Base-by-base conservation (phyloP, 2,113 vertebrate species). In the Apodemus sylvaticus region DNA sequence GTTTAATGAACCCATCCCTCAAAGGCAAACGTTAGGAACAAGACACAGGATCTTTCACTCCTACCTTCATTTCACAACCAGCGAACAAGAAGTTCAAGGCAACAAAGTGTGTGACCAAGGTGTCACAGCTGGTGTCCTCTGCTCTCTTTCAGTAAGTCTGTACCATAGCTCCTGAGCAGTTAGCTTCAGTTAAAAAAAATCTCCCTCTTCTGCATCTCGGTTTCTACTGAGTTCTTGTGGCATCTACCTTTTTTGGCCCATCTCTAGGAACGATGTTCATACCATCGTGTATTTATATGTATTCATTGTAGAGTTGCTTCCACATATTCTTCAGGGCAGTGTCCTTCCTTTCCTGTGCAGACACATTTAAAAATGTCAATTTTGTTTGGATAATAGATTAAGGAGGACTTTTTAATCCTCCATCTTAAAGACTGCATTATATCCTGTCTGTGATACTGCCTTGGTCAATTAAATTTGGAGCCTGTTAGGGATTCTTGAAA, bases 401-500 rank as follows among this genome's bases (percentile, higher is more conserved):
- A 58, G 73, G 42, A 87, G 53, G 45, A 70, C n/a, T 92, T 81
- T 85, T 11, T 53, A 64, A 31, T 68, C 10, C 76, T 92, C 79
- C 94, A 29, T 22, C 24, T 94, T 36, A 62, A 94, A 93, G n/a
- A 85, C 17, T 93, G 71, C 45, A 87, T 92, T 95, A 90, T 88
- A 87, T 82, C n/a, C 26, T 17, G 86, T 89, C 86, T 95, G 5
- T 58, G 64, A 58, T 90, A n/a, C n/a, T 78, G 22, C 55, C 66
- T 97, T 26, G 86, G 39, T 94, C 91, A 85, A 94, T 96, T 89
- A 87, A 76, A 90, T 89, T 39, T 89, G 58, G 7, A 42, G 19
- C 76, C 85, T 22, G 60, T 64, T 77, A 60, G 90, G 91, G 51
- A 96, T 85, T 93, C 87, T 81, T 92, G 83, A 96, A 93, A 87